Base-by-base conservation (phyloP, 2,113 vertebrate genomes). In the Megaceryle maxima region DNA sequence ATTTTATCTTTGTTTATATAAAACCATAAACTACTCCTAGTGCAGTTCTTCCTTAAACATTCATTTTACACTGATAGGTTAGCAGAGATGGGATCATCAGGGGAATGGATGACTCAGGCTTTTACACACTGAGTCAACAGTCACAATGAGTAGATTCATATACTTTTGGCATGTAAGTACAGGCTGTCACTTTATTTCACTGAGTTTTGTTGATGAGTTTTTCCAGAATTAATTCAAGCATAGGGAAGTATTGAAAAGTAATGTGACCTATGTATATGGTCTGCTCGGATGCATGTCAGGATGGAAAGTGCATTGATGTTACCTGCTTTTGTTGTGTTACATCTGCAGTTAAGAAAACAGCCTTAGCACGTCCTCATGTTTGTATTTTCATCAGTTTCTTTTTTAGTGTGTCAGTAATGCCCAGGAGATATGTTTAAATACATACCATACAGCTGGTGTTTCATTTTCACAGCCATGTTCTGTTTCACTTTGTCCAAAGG, bases 41-140 rank as follows among this genome's bases (percentile, higher is more conserved):
- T 22, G 11, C 60, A 63, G 55, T 92, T 88, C 79, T 91, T 92
- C 91, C 88, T 93, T 86, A 96, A 94, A 74, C 35, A 19, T 75
- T 74, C 10, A 0, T 6, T 76, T 68, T 56, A 33, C 3, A 0
- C 69, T 21, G 77, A 28, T 89, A 88, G 91, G 77, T 87, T 63
- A 77, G 91, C 41, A 74, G 75, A 60, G 82, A 35, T 83, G 82
- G 68, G 89, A 48, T 94, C 81, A 85, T 46, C n/a, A 28, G 75
- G 78, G 90, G 84, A 94, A 94, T 88, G 72, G 74, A 64, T 97
- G 94, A 97, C 75, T 97, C 95, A 92, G 50, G 62, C 63, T 88
- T 87, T 90, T 90, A 51, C 68, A 60, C 72, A 48, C 87, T 97
- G 96, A 97, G 84, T 97, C 95, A 97, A 82, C 60, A 79, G 95